These are phyloP conservation scores for Athalia cordata DNA, from an alignment of 2,888 invertebrate genomes.

Conservation along the genomic window DNA sequence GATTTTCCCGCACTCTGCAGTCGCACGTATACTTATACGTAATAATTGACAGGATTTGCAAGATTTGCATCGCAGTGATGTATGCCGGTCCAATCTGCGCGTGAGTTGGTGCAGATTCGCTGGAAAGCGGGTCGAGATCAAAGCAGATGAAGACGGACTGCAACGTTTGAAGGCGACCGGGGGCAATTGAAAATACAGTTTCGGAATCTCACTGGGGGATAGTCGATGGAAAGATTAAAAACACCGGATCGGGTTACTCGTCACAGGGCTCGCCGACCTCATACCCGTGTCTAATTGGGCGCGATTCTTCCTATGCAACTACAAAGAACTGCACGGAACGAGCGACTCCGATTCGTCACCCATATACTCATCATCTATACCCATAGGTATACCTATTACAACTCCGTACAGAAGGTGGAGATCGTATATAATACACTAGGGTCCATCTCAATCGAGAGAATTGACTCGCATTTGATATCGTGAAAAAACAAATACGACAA, in stretches of 20 bases:
- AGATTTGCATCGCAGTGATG: background rate
- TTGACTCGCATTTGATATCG: too few species aligned
- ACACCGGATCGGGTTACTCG: conserved; percentile 32
- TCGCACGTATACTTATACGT: too few species aligned
- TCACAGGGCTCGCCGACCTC: conserved; percentile 1
- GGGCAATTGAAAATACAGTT: conserved; percentile 8
- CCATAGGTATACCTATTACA: too few species aligned
- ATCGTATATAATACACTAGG: too few species aligned
- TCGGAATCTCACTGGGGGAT: conserved; percentile 13
- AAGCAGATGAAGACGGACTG: background rate
- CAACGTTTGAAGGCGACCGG: background rate
- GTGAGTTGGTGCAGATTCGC: conserved; percentile 25
- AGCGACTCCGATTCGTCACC: background rate
- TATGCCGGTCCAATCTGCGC: background rate
- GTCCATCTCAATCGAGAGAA: too few species aligned
- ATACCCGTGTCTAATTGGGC: conserved; percentile 25
- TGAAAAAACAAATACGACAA: too few species aligned
- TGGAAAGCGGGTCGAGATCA: conserved; percentile 35
- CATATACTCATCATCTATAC: too few species aligned
- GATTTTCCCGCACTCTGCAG: too few species aligned
- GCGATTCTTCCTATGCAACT: background rate
- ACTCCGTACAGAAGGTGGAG: too few species aligned
- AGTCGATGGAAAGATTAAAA: conserved; percentile 33
- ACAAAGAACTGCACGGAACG: background rate
- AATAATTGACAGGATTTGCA: too few species aligned